Evolutionary conservation across 1,140 invertebrate species (phyloP).

Genomic region (Pachyrhynchus sulphureomaculatus): DNA sequence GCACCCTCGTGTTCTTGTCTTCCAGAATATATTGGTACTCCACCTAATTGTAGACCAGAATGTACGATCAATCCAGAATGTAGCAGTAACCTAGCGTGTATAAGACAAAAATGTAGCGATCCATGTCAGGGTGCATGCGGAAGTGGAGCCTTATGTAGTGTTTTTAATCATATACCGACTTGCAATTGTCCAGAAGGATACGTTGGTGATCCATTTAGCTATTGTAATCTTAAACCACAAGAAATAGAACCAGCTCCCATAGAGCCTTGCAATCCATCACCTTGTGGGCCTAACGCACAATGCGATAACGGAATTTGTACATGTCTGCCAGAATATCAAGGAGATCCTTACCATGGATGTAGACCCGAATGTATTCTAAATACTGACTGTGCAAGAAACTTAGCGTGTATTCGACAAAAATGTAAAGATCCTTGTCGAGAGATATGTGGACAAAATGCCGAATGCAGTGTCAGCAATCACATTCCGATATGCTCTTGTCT

Average conservation of each 20-base stretch:
- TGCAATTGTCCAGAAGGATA: constrained; percentile 69
- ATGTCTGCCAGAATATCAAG: constrained; percentile 63
- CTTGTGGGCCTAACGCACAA: constrained; percentile 69
- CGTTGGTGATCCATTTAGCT: constrained; percentile 72
- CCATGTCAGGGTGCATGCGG: constrained; percentile 76
- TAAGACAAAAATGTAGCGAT: constrained; percentile 66
- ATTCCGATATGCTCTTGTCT: constrained; percentile 69
- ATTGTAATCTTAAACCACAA: constrained; percentile 61
- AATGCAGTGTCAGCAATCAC: constrained; percentile 67
- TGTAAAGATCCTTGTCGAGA: constrained; percentile 68
- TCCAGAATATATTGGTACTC: constrained; percentile 65
- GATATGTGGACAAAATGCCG: constrained; percentile 67
- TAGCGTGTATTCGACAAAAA: constrained; percentile 64
- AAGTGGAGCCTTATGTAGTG: constrained; percentile 64
- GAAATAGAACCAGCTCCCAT: constrained; percentile 43
- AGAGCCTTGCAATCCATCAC: constrained; percentile 61
- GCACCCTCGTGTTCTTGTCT: constrained; percentile 67
- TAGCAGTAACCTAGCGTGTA: constrained; percentile 64
- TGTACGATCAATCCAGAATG: constrained; percentile 72
- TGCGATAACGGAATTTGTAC: constrained; percentile 62
- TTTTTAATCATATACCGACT: constrained; percentile 68
- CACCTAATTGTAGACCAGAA: constrained; percentile 73
- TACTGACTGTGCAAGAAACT: constrained; percentile 65
- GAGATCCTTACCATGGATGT: constrained; percentile 67
- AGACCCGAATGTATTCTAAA: constrained; percentile 69